Conservation (phyloP, 2,113 vertebrate genomes). For the Plecotus auritus region DNA sequence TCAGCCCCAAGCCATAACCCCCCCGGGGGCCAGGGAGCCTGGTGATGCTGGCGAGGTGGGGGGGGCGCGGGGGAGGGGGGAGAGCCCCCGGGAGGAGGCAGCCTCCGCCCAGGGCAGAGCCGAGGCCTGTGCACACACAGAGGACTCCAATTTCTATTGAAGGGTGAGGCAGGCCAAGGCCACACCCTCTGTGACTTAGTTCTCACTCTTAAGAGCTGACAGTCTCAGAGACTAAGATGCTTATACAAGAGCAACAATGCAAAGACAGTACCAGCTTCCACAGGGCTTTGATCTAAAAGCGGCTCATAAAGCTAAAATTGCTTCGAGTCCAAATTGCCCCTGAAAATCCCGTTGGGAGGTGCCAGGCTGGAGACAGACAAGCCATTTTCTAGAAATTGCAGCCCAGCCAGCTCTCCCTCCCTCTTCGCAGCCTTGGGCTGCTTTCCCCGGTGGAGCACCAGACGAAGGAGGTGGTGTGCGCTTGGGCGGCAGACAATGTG, state of each 20-base stretch:
- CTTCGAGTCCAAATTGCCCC: neutral
- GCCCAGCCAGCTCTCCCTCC: neutral
- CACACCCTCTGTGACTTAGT: neutral
- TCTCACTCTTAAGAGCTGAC: neutral
- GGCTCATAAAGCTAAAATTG: neutral
- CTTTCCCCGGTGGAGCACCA: neutral
- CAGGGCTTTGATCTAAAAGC: neutral
- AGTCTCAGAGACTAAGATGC: neutral
- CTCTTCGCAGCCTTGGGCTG: neutral
- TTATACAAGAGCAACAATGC: neutral
- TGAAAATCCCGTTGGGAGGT: neutral
- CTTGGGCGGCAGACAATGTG: neutral
- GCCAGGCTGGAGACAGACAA: neutral
- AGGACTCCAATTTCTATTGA: neutral
- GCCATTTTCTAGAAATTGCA: neutral
- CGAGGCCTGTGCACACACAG: neutral
- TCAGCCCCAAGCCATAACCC: neutral
- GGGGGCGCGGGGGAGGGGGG: accelerated
- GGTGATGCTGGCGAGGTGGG: neutral
- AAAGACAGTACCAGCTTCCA: neutral
- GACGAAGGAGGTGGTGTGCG: neutral
- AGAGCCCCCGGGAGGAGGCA: neutral
- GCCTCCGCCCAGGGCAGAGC: neutral
- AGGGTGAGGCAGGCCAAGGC: neutral
- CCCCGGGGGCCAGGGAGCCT: neutral